phyloP scores from a whole-genome alignment of 2,113 vertebrate genomes.

The Brachyhypopomus gauderio region DNA sequence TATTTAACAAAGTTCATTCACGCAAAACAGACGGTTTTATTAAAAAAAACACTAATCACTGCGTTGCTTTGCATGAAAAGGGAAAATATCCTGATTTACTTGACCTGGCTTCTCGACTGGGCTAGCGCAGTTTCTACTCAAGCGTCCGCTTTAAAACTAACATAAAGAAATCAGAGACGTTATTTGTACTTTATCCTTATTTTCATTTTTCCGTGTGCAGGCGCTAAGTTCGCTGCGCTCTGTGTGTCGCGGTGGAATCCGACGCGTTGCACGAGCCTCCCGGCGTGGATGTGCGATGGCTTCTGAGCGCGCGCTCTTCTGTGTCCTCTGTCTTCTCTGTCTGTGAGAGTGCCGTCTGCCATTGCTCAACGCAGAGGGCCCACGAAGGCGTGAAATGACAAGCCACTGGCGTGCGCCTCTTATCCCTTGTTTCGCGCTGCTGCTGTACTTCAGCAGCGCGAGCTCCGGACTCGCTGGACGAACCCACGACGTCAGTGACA shows the following conservation, averaged over 20 bases:
- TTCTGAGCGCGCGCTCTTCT: neutral
- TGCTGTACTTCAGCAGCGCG: constrained; percentile 62
- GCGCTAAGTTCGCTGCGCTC: neutral
- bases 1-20: neutral
- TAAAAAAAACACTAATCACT: neutral
- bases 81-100: too few species aligned
- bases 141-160: too few species aligned
- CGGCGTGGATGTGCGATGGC: constrained; percentile 1
- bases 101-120: too few species aligned
- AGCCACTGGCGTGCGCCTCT: constrained; percentile 49
- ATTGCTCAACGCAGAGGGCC: constrained; percentile 32
- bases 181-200: too few species aligned
- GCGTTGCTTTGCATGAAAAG: neutral
- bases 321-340: constrained; percentile 20
- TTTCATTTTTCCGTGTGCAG: neutral
- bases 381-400: constrained; percentile 25
- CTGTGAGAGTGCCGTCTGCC: constrained; percentile 42
- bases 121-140: too few species aligned
- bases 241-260: neutral
- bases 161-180: too few species aligned
- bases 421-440: constrained; percentile 61
- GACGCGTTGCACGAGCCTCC: too few species aligned
- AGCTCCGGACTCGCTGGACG: constrained; percentile 39
- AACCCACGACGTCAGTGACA: constrained; percentile 47
- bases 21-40: neutral